These are phyloP conservation scores for Linnaemya vulpina DNA, from an alignment of 2,888 invertebrate genomes.

Conservation along the genomic window DNA sequence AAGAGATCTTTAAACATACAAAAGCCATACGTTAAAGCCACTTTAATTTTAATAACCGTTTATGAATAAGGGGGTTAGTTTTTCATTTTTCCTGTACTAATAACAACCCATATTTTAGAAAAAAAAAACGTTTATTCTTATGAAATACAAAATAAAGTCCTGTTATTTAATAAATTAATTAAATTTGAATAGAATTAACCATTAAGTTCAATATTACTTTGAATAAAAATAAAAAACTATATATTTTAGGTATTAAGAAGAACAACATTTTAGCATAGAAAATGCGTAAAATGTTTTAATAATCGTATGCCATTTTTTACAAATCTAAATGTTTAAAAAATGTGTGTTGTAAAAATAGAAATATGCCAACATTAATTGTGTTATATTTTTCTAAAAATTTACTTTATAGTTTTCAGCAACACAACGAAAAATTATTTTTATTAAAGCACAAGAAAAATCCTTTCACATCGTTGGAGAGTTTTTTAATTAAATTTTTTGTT, in stretches of 20 bases:
- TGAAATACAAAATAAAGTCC: conserved; percentile 19
- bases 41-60: too few relatives aligned
- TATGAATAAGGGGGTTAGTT: too few relatives aligned
- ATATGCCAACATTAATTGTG: background rate
- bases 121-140: conserved; percentile 52
- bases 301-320: background rate
- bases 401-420: background rate
- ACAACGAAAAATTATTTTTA: background rate
- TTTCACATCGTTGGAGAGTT: too few relatives aligned
- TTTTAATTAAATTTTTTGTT: too few relatives aligned
- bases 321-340: conserved; percentile 48
- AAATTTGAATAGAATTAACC: too few relatives aligned
- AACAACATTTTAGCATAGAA: background rate
- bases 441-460: too few relatives aligned
- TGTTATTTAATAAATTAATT: conserved; percentile 24
- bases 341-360: conserved; percentile 30
- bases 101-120: background rate
- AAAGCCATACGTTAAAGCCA: too few relatives aligned
- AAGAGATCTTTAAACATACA: too few relatives aligned
- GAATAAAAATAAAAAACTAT: background rate
- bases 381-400: background rate
- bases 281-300: background rate
- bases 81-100: too few relatives aligned
- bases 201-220: conserved; percentile 1
- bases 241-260: background rate